Percentiles rank a stretch among this genome's conserved stretches.
Conservation (phyloP, 2,797 vertebrate species). For the Hylomyscus alleni region DNA sequence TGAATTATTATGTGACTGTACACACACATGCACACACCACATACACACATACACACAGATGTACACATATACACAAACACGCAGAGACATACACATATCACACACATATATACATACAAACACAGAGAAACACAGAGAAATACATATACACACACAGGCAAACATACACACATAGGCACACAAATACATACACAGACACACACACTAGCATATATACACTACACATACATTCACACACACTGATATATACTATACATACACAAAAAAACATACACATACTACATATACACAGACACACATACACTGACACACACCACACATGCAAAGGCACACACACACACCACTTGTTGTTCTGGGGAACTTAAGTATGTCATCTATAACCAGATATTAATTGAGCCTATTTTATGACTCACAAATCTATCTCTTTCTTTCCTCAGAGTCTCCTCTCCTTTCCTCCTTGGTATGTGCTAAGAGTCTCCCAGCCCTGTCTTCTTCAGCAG, state of each 20-base stretch:
- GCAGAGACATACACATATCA: not conserved
- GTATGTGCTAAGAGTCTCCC: slow-evolving; percentile 75
- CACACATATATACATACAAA: not conserved
- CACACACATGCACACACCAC: not conserved
- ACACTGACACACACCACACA: no score
- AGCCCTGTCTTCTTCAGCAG: slow-evolving; percentile 75
- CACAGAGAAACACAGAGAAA: not conserved
- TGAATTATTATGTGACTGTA: not conserved
- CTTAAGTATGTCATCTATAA: not conserved
- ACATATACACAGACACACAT: no score
- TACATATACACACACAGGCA: not conserved
- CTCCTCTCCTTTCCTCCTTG: slow-evolving; percentile 73
- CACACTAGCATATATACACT: no score
- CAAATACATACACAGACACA: not conserved
- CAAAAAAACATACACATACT: not conserved
- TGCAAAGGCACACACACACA: no score
- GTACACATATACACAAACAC: not conserved
- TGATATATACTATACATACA: not conserved
- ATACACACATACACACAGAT: not conserved
- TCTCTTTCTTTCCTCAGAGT: slow-evolving; percentile 83
- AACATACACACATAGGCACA: no score
- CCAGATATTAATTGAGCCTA: slow-evolving; percentile 2
- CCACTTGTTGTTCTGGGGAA: not conserved
- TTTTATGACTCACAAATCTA: slow-evolving; percentile 67
- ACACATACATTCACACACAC: not conserved